These are phyloP conservation scores for Acanthosepion lycidas DNA, from an alignment of 2,888 invertebrate genomes.

Conservation along the genomic window DNA sequence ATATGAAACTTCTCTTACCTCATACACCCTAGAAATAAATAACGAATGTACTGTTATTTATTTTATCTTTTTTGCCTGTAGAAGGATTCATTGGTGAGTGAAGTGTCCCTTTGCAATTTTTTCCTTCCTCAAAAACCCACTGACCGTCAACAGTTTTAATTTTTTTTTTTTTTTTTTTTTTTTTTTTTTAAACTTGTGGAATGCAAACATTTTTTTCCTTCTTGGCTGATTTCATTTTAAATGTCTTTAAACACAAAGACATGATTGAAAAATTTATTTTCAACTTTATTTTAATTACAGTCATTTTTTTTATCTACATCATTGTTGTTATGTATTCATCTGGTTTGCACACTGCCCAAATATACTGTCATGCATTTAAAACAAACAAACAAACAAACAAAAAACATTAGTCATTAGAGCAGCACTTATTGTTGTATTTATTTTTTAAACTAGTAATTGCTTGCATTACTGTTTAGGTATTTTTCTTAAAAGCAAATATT, in stretches of 20 bases:
- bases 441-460: neutral
- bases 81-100: slow-evolving; percentile 48
- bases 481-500: neutral
- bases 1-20: neutral
- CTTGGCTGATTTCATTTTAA: neutral
- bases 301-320: neutral
- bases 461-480: slow-evolving; percentile 1
- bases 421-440: slow-evolving; percentile 8
- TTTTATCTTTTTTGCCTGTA: slow-evolving; percentile 47
- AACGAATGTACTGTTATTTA: slow-evolving; percentile 40
- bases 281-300: neutral
- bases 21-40: neutral
- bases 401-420: neutral
- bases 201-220: neutral
- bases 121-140: slow-evolving; percentile 11
- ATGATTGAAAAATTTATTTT: neutral
- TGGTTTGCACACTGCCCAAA: slow-evolving; percentile 21
- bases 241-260: neutral
- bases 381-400: neutral
- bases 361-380: neutral
- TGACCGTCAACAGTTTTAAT: slow-evolving; percentile 36
- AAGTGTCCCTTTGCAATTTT: slow-evolving; percentile 37
- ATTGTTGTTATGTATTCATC: slow-evolving; percentile 7
- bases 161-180: neutral
- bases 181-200: slow-evolving; percentile 33